Evolutionary conservation across 2,113 vertebrate genomes (phyloP), one percentile per base, ranked within the genome.

Genomic region (Panthera uncia): DNA sequence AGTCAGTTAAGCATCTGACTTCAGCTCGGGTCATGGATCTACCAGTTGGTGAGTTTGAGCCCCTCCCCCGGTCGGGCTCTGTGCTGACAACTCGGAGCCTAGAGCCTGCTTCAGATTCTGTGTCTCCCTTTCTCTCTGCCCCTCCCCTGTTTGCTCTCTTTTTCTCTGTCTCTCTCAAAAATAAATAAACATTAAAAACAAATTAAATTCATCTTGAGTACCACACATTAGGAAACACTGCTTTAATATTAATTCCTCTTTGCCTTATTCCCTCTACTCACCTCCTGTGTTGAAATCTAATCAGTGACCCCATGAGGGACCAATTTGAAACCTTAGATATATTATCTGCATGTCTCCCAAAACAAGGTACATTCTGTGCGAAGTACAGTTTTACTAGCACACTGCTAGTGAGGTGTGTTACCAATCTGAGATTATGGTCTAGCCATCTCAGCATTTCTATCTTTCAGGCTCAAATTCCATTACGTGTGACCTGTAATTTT

Each of bases 361-460:
- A 97, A 96, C 87, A 97, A 84, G 88, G 95, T 97, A 97, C 95
- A 41, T 83, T 95, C 94, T 96, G 94, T 98, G 74, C 91, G 55
- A 92, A 89, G 87, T 89, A 18, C 94, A 63, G 85, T 94, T 95
- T 92, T 95, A 85, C 18, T 68, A 85, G 86, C 89, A 13, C 29
- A 66, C 25, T 92, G 92, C 66, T 79, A 73, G 48, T 68, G 79
- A 91, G 83, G 31, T 73, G 36, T 96, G 73, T 96, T 95, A 91
- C 93, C 79, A 94, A 8, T 86, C 88, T 91, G 80, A 98, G 90
- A 71, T 86, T 57, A 55, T 48, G n/a, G 41, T 66, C 76, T 61
- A 81, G 87, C 81, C 50, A 86, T n/a, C 57, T 97, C 93, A 97
- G 94, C 95, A 79, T 81, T 96, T 90, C 92, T 91, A 45, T 95